phyloP scores from a whole-genome alignment of 2,888 invertebrate genomes.

The Ichneumoninae sp. region DNA sequence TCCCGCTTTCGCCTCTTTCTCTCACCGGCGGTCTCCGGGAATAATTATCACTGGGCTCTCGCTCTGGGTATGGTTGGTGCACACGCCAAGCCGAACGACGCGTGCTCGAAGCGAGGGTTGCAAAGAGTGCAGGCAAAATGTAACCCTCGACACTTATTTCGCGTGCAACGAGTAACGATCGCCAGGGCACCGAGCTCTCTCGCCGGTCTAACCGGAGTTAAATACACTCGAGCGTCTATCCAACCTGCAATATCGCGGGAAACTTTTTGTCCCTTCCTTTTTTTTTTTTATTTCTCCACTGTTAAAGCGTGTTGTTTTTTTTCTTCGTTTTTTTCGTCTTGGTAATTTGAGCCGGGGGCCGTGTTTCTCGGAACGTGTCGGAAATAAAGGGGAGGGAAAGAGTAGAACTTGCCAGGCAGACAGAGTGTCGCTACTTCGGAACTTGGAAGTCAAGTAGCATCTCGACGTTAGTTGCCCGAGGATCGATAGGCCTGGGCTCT shows the following conservation, averaged over 20 bases:
- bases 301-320: conserved; percentile 7
- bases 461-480: conserved; percentile 58
- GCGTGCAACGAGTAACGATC: conserved; percentile 67
- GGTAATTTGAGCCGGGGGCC: conserved; percentile 5
- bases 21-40: conserved; percentile 27
- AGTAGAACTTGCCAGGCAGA: conserved; percentile 34
- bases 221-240: conserved; percentile 45
- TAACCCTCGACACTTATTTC: conserved; percentile 62
- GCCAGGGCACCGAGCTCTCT: conserved; percentile 35
- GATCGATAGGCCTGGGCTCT: conserved; percentile 61
- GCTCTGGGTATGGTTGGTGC: conserved; percentile 4
- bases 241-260: conserved; percentile 40
- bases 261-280: conserved; percentile 1
- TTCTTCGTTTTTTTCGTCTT: neutral
- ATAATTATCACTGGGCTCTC: conserved; percentile 52
- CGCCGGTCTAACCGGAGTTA: conserved; percentile 33
- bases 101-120: conserved; percentile 12
- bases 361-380: conserved; percentile 42
- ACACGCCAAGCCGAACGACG: conserved; percentile 35
- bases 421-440: conserved; percentile 55
- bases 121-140: conserved; percentile 56
- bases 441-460: conserved; percentile 65
- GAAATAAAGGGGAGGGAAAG: conserved; percentile 26
- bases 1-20: neutral
- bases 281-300: neutral